phyloP scores from a whole-genome alignment of 1,140 invertebrate genomes.

The Ylistrum balloti region DNA sequence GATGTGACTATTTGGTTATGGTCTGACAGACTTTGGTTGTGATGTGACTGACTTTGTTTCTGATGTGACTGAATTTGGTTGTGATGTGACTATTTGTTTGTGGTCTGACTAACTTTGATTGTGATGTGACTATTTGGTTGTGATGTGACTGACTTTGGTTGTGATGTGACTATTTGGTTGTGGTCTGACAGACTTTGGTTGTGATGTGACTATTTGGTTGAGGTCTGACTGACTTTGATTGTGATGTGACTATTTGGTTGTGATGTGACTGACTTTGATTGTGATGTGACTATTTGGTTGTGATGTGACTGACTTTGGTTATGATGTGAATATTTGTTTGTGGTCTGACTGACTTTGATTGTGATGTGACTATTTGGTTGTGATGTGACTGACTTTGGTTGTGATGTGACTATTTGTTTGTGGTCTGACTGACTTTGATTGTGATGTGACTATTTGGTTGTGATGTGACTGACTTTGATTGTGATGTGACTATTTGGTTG shows the following conservation, averaged over 20 bases:
- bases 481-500: not conserved
- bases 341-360: not conserved
- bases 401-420: not conserved
- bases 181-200: not conserved
- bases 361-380: slow-evolving; percentile 14
- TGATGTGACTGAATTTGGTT: not conserved
- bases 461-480: too few species aligned
- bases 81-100: not conserved
- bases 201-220: not conserved
- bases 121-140: not conserved
- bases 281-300: not conserved
- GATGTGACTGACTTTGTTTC: not conserved
- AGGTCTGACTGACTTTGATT: not conserved
- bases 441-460: not conserved
- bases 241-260: not conserved
- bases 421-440: not conserved
- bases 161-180: not conserved
- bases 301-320: not conserved
- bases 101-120: not conserved
- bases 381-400: too few species aligned
- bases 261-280: not conserved
- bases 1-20: not conserved
- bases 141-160: not conserved
- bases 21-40: not conserved
- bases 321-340: not conserved